These are phyloP conservation scores for Schizopygopsis malacanthus DNA, from an alignment of 2,797 vertebrate species.

Conservation along the genomic window DNA sequence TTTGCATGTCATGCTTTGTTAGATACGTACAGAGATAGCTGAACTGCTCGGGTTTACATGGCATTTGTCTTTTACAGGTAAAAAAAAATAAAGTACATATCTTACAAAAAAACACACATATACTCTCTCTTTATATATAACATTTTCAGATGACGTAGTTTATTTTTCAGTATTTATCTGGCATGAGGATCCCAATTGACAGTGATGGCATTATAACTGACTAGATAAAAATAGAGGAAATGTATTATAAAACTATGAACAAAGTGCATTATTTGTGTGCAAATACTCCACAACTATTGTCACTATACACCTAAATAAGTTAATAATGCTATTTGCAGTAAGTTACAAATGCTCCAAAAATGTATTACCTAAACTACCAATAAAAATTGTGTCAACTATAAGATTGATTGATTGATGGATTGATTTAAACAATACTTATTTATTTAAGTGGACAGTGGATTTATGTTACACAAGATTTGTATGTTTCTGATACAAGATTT, in stretches of 20 bases:
- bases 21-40: background rate
- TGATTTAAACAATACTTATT: too few relatives aligned
- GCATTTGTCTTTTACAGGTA: slow-evolving; percentile 26
- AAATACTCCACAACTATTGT: background rate
- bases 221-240: background rate
- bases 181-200: background rate
- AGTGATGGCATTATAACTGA: background rate
- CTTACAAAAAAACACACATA: too few relatives aligned
- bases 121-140: too few relatives aligned
- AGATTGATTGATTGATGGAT: background rate
- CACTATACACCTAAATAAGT: background rate
- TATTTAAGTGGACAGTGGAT: too few relatives aligned
- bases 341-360: background rate
- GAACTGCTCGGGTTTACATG: background rate
- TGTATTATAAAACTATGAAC: background rate
- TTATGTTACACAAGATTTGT: too few relatives aligned
- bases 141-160: background rate
- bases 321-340: background rate
- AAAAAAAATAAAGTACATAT: too few relatives aligned
- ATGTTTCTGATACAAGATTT: too few relatives aligned
- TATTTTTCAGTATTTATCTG: background rate
- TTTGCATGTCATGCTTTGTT: slow-evolving; percentile 13
- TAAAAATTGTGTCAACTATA: background rate
- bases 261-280: background rate
- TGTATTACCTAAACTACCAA: background rate